Percentiles rank a stretch among this genome's conserved stretches.
Conservation (phyloP, 2,888 invertebrate genomes). For the Lycaena phlaeas region DNA sequence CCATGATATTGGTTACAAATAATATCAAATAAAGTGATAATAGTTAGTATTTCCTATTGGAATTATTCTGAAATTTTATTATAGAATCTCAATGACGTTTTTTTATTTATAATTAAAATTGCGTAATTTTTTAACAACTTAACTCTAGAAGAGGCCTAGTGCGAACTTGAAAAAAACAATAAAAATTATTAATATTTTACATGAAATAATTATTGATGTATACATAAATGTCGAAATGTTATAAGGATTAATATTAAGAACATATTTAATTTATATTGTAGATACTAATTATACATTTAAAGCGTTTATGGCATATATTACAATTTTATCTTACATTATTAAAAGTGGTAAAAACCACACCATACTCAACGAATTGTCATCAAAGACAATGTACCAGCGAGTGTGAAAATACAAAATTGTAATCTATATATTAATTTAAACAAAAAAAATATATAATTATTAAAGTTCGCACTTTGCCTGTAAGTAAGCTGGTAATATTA, state of each 20-base stretch:
- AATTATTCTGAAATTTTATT: constrained; percentile 37
- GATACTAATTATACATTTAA: neutral
- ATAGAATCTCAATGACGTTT: constrained; percentile 25
- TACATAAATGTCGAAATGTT: neutral
- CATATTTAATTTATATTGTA: constrained; percentile 1
- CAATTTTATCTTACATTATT: neutral
- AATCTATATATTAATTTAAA: no score
- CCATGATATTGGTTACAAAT: constrained; percentile 61
- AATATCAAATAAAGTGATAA: constrained; percentile 43
- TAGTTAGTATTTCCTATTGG: constrained; percentile 31
- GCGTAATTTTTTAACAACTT: constrained; percentile 8
- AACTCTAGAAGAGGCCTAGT: neutral
- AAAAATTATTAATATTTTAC: neutral
- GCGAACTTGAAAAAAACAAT: constrained; percentile 1
- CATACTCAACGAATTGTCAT: neutral
- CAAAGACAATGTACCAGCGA: neutral
- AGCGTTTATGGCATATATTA: neutral
- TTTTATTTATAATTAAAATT: constrained; percentile 5
- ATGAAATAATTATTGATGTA: neutral
- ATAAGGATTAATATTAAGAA: neutral
- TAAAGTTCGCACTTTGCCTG: constrained; percentile 3
- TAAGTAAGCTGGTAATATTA: neutral
- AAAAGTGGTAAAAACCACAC: no score
- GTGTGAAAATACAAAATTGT: neutral
- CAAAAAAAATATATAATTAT: neutral